A percentile compares a stretch with the other conserved stretches of the same genome.
phyloP scores from a whole-genome alignment of 2,113 vertebrate species.

The Boleophthalmus pectinirostris region DNA sequence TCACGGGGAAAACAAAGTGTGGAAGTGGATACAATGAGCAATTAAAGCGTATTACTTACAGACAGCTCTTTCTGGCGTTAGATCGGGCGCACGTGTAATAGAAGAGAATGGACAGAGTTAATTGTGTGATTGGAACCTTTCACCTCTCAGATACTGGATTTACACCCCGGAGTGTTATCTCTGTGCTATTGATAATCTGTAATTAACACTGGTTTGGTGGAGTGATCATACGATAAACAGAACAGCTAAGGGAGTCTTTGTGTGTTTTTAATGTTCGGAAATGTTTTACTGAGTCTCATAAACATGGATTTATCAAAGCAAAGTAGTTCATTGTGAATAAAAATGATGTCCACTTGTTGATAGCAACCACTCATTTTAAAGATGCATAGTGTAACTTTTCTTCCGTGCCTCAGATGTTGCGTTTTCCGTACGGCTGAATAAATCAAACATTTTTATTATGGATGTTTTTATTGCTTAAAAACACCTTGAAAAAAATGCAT shows the following conservation, averaged over 20 bases:
- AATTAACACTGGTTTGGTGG: neutral
- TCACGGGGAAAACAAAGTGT: neutral
- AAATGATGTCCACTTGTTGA: too few species aligned
- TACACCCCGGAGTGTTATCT: neutral
- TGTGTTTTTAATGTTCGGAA: too few species aligned
- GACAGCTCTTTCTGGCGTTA: neutral
- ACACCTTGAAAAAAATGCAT: too few species aligned
- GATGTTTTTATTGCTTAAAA: too few species aligned
- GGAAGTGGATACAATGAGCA: conserved; percentile 22
- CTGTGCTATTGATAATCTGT: neutral
- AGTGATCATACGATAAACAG: neutral
- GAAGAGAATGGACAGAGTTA: conserved; percentile 6
- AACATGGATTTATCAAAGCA: too few species aligned
- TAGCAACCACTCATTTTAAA: too few species aligned
- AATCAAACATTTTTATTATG: too few species aligned
- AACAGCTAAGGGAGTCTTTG: neutral
- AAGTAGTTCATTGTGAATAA: neutral
- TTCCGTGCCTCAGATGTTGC: too few species aligned
- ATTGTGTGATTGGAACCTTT: conserved; percentile 10
- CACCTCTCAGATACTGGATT: neutral
- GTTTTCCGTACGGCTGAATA: too few species aligned
- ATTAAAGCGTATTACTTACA: conserved; percentile 8
- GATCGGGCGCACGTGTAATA: neutral
- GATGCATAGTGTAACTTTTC: too few species aligned
- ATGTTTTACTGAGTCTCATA: too few species aligned